phyloP scores from a whole-genome alignment of 2,113 vertebrate species.

The Mastomys coucha region DNA sequence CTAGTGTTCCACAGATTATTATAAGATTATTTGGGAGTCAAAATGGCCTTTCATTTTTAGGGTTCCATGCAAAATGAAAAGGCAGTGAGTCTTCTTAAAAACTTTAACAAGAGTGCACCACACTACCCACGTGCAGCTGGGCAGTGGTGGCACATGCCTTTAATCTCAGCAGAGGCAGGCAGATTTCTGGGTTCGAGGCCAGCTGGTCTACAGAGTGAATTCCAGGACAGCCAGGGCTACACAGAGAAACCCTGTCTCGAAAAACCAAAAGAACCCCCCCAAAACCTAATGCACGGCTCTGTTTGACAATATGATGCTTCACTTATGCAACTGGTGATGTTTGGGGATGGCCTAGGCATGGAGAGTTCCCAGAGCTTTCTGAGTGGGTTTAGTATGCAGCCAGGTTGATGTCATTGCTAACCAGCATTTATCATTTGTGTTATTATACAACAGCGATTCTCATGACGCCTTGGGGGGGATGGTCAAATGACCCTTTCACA shows the following conservation, averaged over 20 bases:
- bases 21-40: background rate
- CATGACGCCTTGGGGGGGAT: background rate
- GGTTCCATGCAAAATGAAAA: background rate
- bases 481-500: background rate
- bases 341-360: too few species aligned
- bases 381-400: background rate
- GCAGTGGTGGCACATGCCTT: too few species aligned
- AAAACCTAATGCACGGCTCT: background rate
- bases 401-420: background rate
- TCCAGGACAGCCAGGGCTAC: too few species aligned
- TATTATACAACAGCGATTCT: background rate
- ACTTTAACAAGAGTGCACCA: background rate
- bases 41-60: background rate
- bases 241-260: too few species aligned
- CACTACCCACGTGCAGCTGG: too few species aligned
- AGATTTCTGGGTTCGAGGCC: too few species aligned
- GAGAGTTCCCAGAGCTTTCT: background rate
- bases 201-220: too few species aligned
- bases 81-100: background rate
- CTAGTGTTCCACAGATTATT: background rate
- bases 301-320: rapidly evolving
- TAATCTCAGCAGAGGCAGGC: too few species aligned
- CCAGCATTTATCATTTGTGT: background rate
- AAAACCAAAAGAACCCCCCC: too few species aligned
- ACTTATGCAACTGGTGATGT: rapidly evolving